Evolutionary conservation across 2,888 invertebrate species (phyloP), one percentile per base, ranked within the genome.

Genomic region (Eupithecia vulgata): DNA sequence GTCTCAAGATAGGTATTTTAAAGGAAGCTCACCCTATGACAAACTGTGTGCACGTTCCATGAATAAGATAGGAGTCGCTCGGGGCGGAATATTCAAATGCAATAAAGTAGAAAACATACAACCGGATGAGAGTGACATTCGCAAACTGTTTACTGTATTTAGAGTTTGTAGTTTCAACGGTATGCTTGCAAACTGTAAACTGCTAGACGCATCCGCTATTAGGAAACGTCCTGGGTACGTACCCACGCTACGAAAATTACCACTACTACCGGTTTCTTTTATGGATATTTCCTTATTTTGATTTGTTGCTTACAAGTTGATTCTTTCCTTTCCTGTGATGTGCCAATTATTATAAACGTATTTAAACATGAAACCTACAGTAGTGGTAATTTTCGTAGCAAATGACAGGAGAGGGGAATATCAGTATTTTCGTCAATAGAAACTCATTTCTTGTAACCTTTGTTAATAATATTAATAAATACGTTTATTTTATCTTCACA

Each of bases 41-140:
- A 67, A 48, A 52, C 15, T 52, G 48, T 52, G 52, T 57, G 48
- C 67, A 34, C 48, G 52, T 67, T 67, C 35, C 21, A 65, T 71
- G 67, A 71, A 71, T 72, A 68, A 64, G 52, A 68, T 68, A 65
- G 35, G 62, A 64, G 40, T 8, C 48, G 42, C 48, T 67, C 10
- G 34, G 40, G 65, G 65, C 40, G 40, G 65, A 65, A 67, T 67
- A 67, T 67, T 67, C 48, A 67, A 45, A 67, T 65, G 65, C 65
- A 40, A 42, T 65, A 40, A 65, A 65, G 37, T 65, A 21, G 40
- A 64, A 64, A 64, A 65, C 65, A 65, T 65, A 65, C 62, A 64
- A 35, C 65, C 37, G 37, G 65, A 37, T 25, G 13, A 37, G 40
- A 40, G 6, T 40, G 65, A 65, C 65, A 40, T 35, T 21, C 40